Percentiles rank a stretch among this genome's conserved stretches.
phyloP scores from a whole-genome alignment of 2,797 vertebrate species.

The Malurus splendens region DNA sequence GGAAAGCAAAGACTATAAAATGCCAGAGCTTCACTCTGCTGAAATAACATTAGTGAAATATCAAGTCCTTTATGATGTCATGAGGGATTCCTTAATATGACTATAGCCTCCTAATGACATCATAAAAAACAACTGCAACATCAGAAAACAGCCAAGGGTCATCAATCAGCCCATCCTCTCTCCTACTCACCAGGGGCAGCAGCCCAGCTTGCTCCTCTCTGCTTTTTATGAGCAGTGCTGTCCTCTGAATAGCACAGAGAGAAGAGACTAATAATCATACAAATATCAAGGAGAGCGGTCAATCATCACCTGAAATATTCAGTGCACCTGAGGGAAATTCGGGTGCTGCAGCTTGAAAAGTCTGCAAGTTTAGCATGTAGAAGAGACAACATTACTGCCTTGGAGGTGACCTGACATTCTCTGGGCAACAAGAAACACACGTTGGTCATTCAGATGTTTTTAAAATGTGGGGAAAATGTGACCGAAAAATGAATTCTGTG shows the following conservation, averaged over 20 bases:
- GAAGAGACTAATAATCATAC: constrained; percentile 46
- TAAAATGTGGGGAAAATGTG: neutral
- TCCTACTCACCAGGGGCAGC: constrained; percentile 35
- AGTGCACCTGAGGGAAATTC: constrained; percentile 49
- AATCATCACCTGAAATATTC: constrained; percentile 58
- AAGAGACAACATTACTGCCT: neutral
- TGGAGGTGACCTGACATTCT: neutral
- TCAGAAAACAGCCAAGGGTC: constrained; percentile 64
- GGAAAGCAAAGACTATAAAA: constrained; percentile 70
- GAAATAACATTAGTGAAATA: constrained; percentile 80
- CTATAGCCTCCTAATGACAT: constrained; percentile 76
- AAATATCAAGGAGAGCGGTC: constrained; percentile 43
- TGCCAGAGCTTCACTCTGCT: constrained; percentile 66
- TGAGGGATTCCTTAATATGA: constrained; percentile 75
- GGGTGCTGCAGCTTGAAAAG: constrained; percentile 3
- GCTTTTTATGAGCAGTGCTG: constrained; percentile 52
- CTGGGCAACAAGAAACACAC: neutral
- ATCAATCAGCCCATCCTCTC: constrained; percentile 70
- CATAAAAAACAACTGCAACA: constrained; percentile 73
- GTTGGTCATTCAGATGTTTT: neutral
- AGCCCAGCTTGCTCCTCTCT: constrained; percentile 47
- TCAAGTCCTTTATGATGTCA: constrained; percentile 80
- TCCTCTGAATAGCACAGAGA: constrained; percentile 28
- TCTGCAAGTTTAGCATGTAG: neutral
- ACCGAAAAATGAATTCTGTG: neutral